Conservation (phyloP, 2,797 vertebrate species). For the Phataginus tetradactyla region DNA sequence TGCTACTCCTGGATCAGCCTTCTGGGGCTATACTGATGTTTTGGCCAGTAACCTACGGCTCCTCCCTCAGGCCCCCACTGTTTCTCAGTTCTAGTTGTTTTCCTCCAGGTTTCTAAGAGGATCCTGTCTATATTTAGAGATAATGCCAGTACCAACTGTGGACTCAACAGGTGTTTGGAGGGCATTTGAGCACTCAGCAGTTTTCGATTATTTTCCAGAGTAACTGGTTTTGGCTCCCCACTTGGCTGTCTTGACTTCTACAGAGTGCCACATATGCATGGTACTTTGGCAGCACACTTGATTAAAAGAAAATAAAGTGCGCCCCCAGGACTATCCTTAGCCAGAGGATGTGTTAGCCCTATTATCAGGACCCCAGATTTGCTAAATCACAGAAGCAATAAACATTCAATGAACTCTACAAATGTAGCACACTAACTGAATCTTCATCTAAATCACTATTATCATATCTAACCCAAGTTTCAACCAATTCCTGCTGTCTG, state of each 20-base stretch:
- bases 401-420: slow-evolving; percentile 30
- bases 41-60: neutral
- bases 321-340: slow-evolving; percentile 5
- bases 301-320: slow-evolving; percentile 23
- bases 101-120: slow-evolving; percentile 56
- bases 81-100: slow-evolving; percentile 46
- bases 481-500: slow-evolving; percentile 44
- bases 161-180: slow-evolving; percentile 64
- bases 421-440: slow-evolving; percentile 29
- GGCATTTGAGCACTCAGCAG: slow-evolving; percentile 53
- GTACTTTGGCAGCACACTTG: neutral
- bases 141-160: slow-evolving; percentile 52
- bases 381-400: slow-evolving; percentile 30
- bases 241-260: slow-evolving; percentile 43
- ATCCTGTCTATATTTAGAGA: slow-evolving; percentile 69
- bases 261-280: neutral
- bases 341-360: neutral
- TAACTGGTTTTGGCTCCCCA: slow-evolving; percentile 50
- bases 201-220: slow-evolving; percentile 55
- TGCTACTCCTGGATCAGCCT: neutral
- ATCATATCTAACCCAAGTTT: slow-evolving; percentile 31
- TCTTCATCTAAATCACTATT: slow-evolving; percentile 24
- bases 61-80: slow-evolving; percentile 56
- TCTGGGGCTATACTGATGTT: slow-evolving; percentile 42
- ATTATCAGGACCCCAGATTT: neutral